phyloP scores from a whole-genome alignment of 2,113 vertebrate species.

The Thryonomys swinderianus region DNA sequence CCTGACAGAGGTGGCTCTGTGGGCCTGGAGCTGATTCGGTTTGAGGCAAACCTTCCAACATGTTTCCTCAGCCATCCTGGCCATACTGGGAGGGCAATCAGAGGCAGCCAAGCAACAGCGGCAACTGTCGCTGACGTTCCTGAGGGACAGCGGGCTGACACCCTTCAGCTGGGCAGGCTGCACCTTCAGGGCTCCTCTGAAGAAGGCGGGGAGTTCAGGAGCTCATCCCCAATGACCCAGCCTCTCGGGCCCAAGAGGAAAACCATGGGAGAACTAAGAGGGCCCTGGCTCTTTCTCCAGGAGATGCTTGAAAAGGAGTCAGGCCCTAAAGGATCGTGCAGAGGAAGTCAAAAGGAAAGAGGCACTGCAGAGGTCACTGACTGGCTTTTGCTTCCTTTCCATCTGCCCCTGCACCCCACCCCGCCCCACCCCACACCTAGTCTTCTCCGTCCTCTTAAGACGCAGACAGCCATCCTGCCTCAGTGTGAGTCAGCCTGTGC shows the following conservation, averaged over 20 bases:
- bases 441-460: slow-evolving; percentile 59
- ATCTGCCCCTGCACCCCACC: not conserved
- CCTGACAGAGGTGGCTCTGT: too few relatives aligned
- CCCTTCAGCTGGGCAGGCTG: not conserved
- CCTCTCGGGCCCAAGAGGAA: not conserved
- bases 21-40: not conserved
- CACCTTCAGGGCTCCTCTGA: not conserved
- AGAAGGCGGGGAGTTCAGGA: not conserved
- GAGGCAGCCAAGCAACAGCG: not conserved
- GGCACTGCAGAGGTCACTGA: not conserved
- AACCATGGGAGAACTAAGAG: not conserved
- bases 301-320: not conserved
- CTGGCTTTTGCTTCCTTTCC: not conserved
- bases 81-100: not conserved
- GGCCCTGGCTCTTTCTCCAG: not conserved
- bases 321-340: not conserved
- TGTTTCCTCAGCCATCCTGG: not conserved
- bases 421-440: not conserved
- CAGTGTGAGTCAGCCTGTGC: not conserved
- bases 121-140: not conserved
- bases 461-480: slow-evolving; percentile 60
- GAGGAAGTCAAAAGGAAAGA: not conserved
- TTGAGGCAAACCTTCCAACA: not conserved
- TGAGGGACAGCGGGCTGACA: not conserved
- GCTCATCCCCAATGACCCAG: not conserved